Conservation (phyloP, 2,113 vertebrate genomes). For the Erythrolamprus reginae region DNA sequence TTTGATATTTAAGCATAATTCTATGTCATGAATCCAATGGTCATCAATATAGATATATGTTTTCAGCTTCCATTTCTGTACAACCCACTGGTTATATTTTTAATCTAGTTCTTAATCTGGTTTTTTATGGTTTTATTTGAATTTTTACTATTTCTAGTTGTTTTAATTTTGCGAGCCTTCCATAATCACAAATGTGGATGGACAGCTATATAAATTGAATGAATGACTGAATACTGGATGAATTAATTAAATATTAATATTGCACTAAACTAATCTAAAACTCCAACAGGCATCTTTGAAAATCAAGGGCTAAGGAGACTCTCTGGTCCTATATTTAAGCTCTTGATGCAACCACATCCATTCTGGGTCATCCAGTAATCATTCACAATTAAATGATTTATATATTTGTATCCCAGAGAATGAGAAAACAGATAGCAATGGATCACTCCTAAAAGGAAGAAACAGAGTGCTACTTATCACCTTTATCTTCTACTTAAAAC, state of each 20-base stretch:
- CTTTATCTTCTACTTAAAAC: neutral
- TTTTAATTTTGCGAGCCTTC: neutral
- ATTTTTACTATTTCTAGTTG: neutral
- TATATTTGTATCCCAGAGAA: neutral
- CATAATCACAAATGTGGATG: neutral
- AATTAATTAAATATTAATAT: neutral
- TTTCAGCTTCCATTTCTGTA: neutral
- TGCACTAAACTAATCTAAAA: neutral
- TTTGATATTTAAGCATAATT: neutral
- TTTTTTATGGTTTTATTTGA: neutral
- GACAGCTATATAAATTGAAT: neutral
- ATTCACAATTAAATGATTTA: neutral
- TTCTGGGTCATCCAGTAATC: neutral
- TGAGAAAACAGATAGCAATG: neutral
- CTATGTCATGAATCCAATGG: neutral
- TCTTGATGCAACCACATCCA: neutral
- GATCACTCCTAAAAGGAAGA: neutral
- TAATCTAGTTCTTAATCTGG: neutral
- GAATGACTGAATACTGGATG: neutral
- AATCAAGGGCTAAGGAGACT: neutral
- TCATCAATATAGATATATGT: neutral
- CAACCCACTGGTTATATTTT: neutral
- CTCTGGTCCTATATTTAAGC: neutral
- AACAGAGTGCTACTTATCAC: neutral
- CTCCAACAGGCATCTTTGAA: neutral